Evolutionary conservation across 2,888 invertebrate species (phyloP), one percentile per base, ranked within the genome.

Genomic region (Orthonevra nobilis): DNA sequence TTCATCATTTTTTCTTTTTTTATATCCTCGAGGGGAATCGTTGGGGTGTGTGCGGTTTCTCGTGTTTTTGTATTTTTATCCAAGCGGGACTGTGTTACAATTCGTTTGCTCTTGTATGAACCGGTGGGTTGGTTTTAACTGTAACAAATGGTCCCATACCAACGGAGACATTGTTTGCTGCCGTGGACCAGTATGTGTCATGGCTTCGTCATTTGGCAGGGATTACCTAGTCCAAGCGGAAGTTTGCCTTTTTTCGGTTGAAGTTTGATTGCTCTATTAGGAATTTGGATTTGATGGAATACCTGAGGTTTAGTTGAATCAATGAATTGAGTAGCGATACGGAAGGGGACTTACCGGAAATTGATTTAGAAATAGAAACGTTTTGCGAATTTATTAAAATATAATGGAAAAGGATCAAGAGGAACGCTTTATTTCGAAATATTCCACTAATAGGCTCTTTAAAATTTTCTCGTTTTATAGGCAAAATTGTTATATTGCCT

Each of bases 31-130:
- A 17, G 23, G 23, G 5, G 15, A 34, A 7, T 19, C 17, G 10
- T 26, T n/a, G n/a, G 15, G 15, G 60, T 17, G 23, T 26, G 28
- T 26, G 60, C 26, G 7, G n/a, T n/a, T n/a, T n/a, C n/a, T n/a
- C n/a, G n/a, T n/a, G n/a, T n/a, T n/a, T 3, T 34, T 61, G 46
- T 61, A 46, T 60, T 60, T 46, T 60, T 60, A 60, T 36, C 12
- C 17, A 17, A 17, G 34, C 17, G 46, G 10, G 34, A 1, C 4
- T 17, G 5, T 20, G 7, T 44, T 44, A 42, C 5, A 2, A 3
- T 20, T 6, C 44, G 7, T 30, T 34, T 58, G 30, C 30, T 30
- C 7, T 3, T 19, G 42, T 4, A 17, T 19, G n/a, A 26, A 1
- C 12, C 12, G n/a, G 15, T 9, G 40, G 10, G 26, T 36, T 34